Evolutionary conservation across 2,113 vertebrate genomes (phyloP), one percentile per base, ranked within the genome.

Genomic region (Sterna hirundo): DNA sequence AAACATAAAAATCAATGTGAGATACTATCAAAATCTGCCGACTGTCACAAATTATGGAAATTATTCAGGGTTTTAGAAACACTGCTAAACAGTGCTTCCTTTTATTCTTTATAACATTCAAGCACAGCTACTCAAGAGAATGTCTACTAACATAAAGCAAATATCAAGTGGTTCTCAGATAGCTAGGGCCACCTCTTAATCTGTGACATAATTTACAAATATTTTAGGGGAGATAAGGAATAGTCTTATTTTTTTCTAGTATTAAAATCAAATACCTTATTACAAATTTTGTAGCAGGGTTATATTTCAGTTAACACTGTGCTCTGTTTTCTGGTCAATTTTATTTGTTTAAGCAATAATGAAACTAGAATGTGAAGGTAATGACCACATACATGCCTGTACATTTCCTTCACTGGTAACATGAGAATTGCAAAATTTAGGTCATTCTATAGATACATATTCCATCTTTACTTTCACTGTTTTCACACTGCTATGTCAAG

Each of bases 31-130:
- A 91, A 97, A 97, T 97, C 96, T 97, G 87, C 84, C 42, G 5
- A 95, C 94, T 97, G 97, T 98, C 98, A 98, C 97, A 97, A 90
- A 97, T 98, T 98, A 97, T 96, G 96, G 97, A 98, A 98, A 98
- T 98, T 92, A 93, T 88, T 97, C 58, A 78, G 36, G 42, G 95
- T 94, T 97, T 97, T 94, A 95, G 94, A 98, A 98, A 96, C 91
- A 93, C 55, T 87, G 96, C 54, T 79, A 93, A 86, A 85, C 55
- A 17, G 64, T 79, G 52, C 87, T 95, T 87, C 92, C 77, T 95
- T 94, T 92, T 77, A 68, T 94, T 58, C 52, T 71, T 75, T 86
- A 16, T 52, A 91, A 86, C 68, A 61, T 86, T 97, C 83, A 89
- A 91, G 90, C 81, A 77, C 64, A 87, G 75, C 71, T 83, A 74